A percentile compares a stretch with the other conserved stretches of the same genome.
phyloP scores from a whole-genome alignment of 2,113 vertebrate species.

The Benitochromis conjunctus region DNA sequence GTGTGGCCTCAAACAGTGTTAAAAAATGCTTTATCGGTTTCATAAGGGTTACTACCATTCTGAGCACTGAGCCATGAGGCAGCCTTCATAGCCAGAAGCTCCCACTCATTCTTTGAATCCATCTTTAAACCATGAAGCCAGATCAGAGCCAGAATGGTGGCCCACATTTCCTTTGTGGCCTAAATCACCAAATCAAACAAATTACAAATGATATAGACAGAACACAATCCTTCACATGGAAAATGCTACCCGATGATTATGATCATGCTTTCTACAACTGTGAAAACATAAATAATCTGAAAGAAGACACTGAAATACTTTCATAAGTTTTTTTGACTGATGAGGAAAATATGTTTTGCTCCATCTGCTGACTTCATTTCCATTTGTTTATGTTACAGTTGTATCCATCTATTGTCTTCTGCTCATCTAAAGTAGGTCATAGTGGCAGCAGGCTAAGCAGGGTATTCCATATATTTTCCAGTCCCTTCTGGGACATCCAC shows the following conservation, averaged over 20 bases:
- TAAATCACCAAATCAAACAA: not conserved
- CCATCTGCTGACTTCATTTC: not conserved
- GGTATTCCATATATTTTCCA: not conserved
- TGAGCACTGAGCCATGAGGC: not conserved
- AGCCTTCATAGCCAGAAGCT: not conserved
- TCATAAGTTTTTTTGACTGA: not conserved
- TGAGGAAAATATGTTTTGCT: not conserved
- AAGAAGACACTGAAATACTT: not conserved
- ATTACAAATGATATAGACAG: not conserved
- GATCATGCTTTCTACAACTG: not conserved
- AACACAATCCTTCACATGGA: not conserved
- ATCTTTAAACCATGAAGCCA: not conserved
- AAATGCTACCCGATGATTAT: not conserved
- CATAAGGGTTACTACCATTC: not conserved
- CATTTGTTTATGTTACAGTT: not conserved
- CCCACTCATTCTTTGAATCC: not conserved
- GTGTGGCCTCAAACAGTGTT: not conserved
- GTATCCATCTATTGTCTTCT: not conserved
- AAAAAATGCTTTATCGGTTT: not conserved
- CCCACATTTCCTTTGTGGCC: not conserved
- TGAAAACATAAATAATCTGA: not conserved
- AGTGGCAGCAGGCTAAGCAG: not conserved
- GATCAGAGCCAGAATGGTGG: not conserved
- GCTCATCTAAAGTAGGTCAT: not conserved
- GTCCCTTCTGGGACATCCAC: not conserved